Percentiles rank a stretch among this genome's conserved stretches.
phyloP scores from a whole-genome alignment of 2,113 vertebrate genomes.

The Campylorhamphus procurvoides region DNA sequence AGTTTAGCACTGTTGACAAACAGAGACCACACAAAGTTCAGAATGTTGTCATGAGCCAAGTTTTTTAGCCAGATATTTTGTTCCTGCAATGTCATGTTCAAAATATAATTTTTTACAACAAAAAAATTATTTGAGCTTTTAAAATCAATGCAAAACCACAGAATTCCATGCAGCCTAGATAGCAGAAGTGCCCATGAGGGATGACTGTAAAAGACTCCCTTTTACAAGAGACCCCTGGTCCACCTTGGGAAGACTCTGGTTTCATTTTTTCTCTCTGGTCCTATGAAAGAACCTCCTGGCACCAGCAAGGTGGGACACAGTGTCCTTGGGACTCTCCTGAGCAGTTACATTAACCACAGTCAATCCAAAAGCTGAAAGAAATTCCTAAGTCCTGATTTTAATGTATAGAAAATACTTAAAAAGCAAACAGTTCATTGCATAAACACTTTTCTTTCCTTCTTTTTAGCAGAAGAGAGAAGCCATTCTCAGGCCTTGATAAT shows the following conservation, averaged over 20 bases:
- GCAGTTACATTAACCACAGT: neutral
- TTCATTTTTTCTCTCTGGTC: neutral
- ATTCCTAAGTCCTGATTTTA: neutral
- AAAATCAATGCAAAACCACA: neutral
- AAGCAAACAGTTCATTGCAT: neutral
- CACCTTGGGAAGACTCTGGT: neutral
- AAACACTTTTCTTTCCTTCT: neutral
- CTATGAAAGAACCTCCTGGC: neutral
- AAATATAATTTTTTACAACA: neutral
- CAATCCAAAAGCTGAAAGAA: neutral
- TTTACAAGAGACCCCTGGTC: neutral
- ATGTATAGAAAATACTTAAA: neutral
- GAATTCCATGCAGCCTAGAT: neutral
- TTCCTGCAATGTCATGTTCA: neutral
- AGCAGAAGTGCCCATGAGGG: neutral
- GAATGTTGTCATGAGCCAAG: neutral
- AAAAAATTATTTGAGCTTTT: neutral
- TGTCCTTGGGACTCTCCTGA: neutral
- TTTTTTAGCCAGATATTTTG: neutral
- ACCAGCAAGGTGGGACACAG: neutral
- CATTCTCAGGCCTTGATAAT: neutral
- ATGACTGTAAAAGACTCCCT: neutral
- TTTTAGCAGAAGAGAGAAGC: slow-evolving; percentile 10
- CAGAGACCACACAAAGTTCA: neutral
- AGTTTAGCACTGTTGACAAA: neutral